Percentiles rank a stretch among this genome's conserved stretches.
These are phyloP conservation scores for Agrochola lota DNA, from an alignment of 2,888 invertebrate species.

Conservation along the genomic window DNA sequence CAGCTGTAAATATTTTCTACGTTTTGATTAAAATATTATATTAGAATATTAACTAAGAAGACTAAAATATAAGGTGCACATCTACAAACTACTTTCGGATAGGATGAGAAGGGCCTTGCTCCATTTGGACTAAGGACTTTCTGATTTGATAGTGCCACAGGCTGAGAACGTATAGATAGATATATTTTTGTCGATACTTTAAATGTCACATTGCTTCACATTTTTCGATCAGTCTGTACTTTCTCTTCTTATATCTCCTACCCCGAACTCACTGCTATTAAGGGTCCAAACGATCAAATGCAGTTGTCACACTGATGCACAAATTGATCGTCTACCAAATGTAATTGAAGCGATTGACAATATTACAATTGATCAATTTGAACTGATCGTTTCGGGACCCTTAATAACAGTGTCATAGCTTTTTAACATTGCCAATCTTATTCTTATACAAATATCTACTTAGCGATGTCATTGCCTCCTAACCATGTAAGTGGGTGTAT, in stretches of 20 bases:
- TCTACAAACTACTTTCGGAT: not conserved
- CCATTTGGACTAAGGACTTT: not conserved
- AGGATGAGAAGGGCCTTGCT: not conserved
- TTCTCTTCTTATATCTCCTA: not conserved
- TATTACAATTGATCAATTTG: too few relatives aligned
- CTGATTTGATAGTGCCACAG: not conserved
- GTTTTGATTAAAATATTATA: not conserved
- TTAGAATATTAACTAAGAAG: not conserved
- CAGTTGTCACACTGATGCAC: too few relatives aligned
- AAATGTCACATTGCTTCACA: not conserved
- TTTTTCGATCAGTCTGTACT: not conserved
- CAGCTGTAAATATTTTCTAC: not conserved
- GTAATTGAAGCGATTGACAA: too few relatives aligned
- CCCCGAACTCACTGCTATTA: not conserved
- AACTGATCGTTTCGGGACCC: too few relatives aligned
- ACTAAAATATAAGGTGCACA: not conserved
- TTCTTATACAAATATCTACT: conserved; percentile 1
- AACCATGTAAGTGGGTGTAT: conserved; percentile 12
- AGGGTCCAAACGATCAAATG: too few relatives aligned
- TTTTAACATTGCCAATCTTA: not conserved
- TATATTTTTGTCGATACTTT: not conserved
- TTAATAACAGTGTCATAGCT: not conserved
- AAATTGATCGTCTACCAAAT: too few relatives aligned
- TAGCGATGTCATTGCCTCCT: conserved; percentile 17
- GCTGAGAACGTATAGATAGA: not conserved